These are phyloP conservation scores for Anthophora plumipes DNA, from an alignment of 2,888 invertebrate species.

Conservation along the genomic window DNA sequence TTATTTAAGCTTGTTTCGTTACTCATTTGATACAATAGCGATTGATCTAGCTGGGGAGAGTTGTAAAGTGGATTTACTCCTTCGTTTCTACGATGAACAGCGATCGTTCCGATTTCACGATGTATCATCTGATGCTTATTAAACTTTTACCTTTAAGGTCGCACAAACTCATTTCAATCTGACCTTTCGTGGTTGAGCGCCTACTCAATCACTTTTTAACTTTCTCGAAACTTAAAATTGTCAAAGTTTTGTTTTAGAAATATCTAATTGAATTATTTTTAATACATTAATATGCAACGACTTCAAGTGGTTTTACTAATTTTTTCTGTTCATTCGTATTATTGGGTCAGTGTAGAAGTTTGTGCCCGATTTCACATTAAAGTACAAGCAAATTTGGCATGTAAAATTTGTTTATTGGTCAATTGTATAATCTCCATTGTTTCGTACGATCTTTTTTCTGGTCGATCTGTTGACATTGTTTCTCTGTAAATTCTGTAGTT, in stretches of 20 bases:
- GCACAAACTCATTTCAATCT: constrained; percentile 37
- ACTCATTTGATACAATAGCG: not conserved
- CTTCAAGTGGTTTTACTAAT: not conserved
- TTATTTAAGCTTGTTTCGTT: constrained; percentile 31
- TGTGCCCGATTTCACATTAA: too few species aligned
- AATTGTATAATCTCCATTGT: too few species aligned
- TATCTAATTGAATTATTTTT: not conserved
- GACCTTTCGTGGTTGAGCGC: constrained; percentile 43
- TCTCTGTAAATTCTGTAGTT: too few species aligned
- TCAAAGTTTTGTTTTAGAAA: not conserved
- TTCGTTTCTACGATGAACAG: constrained; percentile 53
- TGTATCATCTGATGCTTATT: constrained; percentile 41
- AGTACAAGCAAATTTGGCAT: too few species aligned
- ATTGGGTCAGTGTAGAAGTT: too few species aligned
- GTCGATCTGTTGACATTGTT: too few species aligned
- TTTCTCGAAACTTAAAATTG: not conserved
- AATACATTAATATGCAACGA: not conserved
- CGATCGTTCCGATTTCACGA: constrained; percentile 61
- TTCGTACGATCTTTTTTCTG: too few species aligned
- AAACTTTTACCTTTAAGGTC: constrained; percentile 54
- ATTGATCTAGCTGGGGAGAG: constrained; percentile 29
- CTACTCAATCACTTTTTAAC: not conserved
- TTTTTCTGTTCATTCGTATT: too few species aligned
- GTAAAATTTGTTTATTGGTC: too few species aligned
- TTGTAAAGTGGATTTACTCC: constrained; percentile 50